Evolutionary conservation across 2,113 vertebrate genomes (phyloP).

Genomic region (Austrofundulus limnaeus): DNA sequence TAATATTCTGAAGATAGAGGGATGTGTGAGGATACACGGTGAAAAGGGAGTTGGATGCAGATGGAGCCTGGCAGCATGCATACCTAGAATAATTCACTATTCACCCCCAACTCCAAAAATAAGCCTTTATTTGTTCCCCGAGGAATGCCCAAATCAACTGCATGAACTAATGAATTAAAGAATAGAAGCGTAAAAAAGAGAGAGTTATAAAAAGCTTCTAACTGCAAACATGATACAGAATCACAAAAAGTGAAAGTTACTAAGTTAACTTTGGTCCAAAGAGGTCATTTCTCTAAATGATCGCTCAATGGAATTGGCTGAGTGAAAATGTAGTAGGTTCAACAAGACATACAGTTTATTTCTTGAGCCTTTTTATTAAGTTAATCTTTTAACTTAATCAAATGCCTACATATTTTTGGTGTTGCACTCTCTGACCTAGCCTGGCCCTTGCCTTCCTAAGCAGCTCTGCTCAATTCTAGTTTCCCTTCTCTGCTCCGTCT

Average conservation of each 20-base stretch:
- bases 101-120: slow-evolving; percentile 14
- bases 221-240: background rate
- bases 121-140: slow-evolving; percentile 56
- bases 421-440: no score
- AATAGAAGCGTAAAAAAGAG: slow-evolving; percentile 20
- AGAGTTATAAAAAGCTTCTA: background rate
- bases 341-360: no score
- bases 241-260: background rate
- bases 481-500: no score
- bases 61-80: slow-evolving; percentile 47
- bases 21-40: slow-evolving; percentile 41
- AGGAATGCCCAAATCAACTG: slow-evolving; percentile 49
- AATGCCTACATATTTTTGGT: no score
- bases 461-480: no score
- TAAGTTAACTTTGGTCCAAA: background rate
- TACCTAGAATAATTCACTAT: slow-evolving; percentile 55
- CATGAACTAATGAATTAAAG: slow-evolving; percentile 28
- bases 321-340: no score
- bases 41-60: slow-evolving; percentile 57
- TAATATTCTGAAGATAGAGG: slow-evolving; percentile 66
- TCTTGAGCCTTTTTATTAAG: no score
- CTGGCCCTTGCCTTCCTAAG: no score
- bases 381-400: no score
- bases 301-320: no score
- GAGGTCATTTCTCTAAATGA: no score